Base-by-base conservation (phyloP, 2,113 vertebrate species). In the Rostratula benghalensis region DNA sequence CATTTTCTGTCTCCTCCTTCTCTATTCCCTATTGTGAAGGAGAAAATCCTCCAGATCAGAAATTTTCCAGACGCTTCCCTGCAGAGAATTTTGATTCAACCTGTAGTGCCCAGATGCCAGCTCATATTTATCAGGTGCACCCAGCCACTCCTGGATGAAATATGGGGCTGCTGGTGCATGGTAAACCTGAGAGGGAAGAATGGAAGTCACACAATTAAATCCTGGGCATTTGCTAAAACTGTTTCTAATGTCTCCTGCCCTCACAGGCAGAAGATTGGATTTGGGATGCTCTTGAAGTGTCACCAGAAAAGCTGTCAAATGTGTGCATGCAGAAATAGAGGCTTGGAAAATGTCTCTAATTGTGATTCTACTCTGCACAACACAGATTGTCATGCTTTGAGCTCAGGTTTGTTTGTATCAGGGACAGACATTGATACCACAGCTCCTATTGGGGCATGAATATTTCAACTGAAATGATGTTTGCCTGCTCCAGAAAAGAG, bases 381-480 rank as follows among this genome's bases (percentile, higher is more conserved):
- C 86, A 88, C 82, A 91, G 94, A 94, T 94, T 95, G 89, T 79
- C 74, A 50, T 77, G 87, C 90, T 91, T 84, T 92, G 85, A 86
- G 91, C 77, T 96, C 83, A 82, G 94, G 94, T 95, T 96, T 87
- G 90, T 93, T 93, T 95, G 83, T 94, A 46, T 95, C 48, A 30
- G 83, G 95, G 48, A 39, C 76, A 90, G 95, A 93, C 95, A 87
- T 31, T 93, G 93, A 95, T 84, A 90, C 74, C 53, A 67, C 54
- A 60, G 85, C 93, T 94, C 79, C 91, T 96, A 17, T 90, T 12
- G 39, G 93, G 2, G 27, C 67, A 97, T 96, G 85, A 95, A 97
- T 97, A 97, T 97, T 97, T 96, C 71, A 75, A 74, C 83, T 92
- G 93, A 96, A 97, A 86, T 0, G 27, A 41, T 96, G 95, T 65